phyloP scores from a whole-genome alignment of 2,113 vertebrate genomes.

The Nesoenas mayeri region DNA sequence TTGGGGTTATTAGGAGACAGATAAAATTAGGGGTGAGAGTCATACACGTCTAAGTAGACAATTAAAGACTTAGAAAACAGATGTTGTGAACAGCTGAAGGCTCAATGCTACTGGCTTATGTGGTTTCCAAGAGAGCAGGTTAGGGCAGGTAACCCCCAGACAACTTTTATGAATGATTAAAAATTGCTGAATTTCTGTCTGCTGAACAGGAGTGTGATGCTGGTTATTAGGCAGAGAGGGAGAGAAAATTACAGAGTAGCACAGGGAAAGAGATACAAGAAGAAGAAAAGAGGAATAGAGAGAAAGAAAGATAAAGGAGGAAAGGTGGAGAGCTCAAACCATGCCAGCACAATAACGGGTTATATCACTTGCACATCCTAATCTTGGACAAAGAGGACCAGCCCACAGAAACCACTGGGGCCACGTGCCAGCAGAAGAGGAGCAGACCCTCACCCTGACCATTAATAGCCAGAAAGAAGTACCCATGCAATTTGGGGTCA shows the following conservation, averaged over 20 bases:
- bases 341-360: not conserved
- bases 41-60: not conserved
- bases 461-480: not conserved
- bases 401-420: not conserved
- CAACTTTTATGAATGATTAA: not conserved
- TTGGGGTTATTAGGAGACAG: not conserved
- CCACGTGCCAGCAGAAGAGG: not conserved
- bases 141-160: not conserved
- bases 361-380: not conserved
- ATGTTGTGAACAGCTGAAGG: too few relatives aligned
- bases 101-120: fast-evolving
- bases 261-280: not conserved
- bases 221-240: not conserved
- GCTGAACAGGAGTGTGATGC: not conserved
- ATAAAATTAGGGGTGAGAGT: not conserved
- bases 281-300: not conserved
- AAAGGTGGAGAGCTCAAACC: not conserved
- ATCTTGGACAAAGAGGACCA: not conserved
- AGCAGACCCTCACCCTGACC: not conserved
- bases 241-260: not conserved
- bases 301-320: not conserved
- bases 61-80: not conserved
- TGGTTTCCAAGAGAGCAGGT: not conserved
- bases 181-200: not conserved
- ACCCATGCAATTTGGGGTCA: not conserved